Base-by-base conservation (phyloP, 1,140 invertebrate species). In the Zaprionus lachaisei region DNA sequence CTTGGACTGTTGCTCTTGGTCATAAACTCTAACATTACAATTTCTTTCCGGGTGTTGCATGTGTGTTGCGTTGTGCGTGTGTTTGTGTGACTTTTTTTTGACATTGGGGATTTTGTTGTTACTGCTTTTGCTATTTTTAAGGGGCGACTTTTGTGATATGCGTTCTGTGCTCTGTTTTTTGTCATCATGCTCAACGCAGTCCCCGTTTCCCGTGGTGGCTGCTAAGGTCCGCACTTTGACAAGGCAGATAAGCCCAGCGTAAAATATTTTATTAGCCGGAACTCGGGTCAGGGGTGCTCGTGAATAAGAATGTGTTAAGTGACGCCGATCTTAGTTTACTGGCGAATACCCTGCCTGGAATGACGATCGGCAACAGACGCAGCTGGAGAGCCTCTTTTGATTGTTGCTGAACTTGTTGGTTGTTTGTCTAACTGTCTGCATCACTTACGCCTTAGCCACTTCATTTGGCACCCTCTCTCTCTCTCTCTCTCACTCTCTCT, bases 251-350 rank as follows among this genome's bases (percentile, higher is more conserved):
- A 87, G 84, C 81, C 65, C 78, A 64, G 83, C 81, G 89, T 84
- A 87, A 89, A 89, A 87, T 87, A 87, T 87, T 87, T 87, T 87
- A 87, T 87, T 89, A 87, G 81, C 84, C 80, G 26, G 56, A 49
- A 49, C 47, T 62, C 34, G 41, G 4, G 20, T n/a, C 14, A 11
- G 17, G 11, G 9, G 17, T 58, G 22, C 51, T 11, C 17, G 54
- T 55, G 54, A 11, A 20, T 24, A 20, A 26, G 24, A 14, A 24
- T 28, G 54, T 0, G 24, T 55, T 41, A 11, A 31, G 47, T 47
- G 41, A 9, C 4, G 31, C 9, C 2, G 37, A 38, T 38, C 37
- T 38, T 38, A 14, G 37, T 5, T 38, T 9, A 7, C 41, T 17
- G 2, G 15, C n/a, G n/a, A 17, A 17, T 44, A 44, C n/a, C 41